Evolutionary conservation across 2,113 vertebrate genomes (phyloP).

Genomic region (Cervus canadensis): DNA sequence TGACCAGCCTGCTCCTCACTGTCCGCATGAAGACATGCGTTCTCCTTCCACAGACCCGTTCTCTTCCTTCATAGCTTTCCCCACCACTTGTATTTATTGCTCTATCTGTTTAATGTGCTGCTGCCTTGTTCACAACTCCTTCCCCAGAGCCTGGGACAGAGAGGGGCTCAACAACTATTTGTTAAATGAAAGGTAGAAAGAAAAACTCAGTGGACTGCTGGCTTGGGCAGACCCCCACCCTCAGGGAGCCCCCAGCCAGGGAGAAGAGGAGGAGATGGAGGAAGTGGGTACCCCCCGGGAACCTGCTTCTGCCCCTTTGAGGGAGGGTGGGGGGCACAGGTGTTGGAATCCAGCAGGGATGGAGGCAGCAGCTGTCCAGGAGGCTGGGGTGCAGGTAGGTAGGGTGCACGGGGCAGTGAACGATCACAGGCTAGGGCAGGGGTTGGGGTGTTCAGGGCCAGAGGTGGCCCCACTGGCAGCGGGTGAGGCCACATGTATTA

Average conservation of each 20-base stretch:
- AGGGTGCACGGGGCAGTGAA: neutral
- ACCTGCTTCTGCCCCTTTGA: neutral
- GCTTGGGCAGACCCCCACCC: neutral
- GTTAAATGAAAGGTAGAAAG: neutral
- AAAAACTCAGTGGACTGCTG: neutral
- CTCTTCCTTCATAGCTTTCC: neutral
- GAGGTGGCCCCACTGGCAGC: neutral
- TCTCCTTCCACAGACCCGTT: neutral
- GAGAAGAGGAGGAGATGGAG: neutral
- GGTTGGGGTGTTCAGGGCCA: neutral
- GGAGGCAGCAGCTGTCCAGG: neutral
- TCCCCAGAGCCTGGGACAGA: neutral
- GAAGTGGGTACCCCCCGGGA: neutral
- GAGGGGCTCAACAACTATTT: neutral
- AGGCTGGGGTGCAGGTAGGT: neutral
- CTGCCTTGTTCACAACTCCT: neutral
- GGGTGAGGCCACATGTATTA: neutral
- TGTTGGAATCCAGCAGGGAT: neutral
- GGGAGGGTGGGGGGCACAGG: neutral
- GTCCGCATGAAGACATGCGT: neutral
- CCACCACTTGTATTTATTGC: slow-evolving; percentile 10
- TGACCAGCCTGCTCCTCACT: neutral
- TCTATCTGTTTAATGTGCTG: slow-evolving; percentile 16
- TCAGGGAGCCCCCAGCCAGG: neutral
- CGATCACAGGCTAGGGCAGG: neutral